These are phyloP conservation scores for Neolamprologus toae DNA, from an alignment of 2,113 vertebrate species.

Conservation along the genomic window DNA sequence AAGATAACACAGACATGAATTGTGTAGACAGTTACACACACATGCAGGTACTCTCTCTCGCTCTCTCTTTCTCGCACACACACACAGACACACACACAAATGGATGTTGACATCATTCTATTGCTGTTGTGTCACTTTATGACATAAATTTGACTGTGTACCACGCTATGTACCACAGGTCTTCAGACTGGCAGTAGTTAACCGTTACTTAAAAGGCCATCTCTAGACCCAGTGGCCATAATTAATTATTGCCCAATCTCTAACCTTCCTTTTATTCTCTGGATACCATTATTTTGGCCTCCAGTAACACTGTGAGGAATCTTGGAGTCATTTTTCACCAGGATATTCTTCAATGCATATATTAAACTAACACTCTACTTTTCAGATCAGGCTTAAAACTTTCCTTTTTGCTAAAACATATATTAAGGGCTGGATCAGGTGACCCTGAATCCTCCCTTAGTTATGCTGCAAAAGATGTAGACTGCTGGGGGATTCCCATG, in stretches of 20 bases:
- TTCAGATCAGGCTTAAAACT: accelerated
- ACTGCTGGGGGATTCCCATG: not conserved
- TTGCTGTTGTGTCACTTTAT: not conserved
- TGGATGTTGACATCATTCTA: not conserved
- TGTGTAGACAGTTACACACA: not conserved
- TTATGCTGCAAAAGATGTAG: not conserved
- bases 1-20: not conserved
- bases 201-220: not conserved
- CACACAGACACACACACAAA: not conserved
- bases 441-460: not conserved
- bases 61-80: not conserved
- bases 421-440: not conserved
- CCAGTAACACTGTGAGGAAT: not conserved
- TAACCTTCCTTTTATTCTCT: not conserved
- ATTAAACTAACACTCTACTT: not conserved
- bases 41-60: not conserved
- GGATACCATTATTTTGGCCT: not conserved
- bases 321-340: not conserved
- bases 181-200: not conserved
- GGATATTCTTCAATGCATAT: not conserved
- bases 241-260: not conserved
- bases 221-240: not conserved
- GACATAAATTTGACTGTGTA: not conserved
- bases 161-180: not conserved
- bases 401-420: not conserved